Conservation (phyloP, 2,888 invertebrate species). For the Cantharis rufa region DNA sequence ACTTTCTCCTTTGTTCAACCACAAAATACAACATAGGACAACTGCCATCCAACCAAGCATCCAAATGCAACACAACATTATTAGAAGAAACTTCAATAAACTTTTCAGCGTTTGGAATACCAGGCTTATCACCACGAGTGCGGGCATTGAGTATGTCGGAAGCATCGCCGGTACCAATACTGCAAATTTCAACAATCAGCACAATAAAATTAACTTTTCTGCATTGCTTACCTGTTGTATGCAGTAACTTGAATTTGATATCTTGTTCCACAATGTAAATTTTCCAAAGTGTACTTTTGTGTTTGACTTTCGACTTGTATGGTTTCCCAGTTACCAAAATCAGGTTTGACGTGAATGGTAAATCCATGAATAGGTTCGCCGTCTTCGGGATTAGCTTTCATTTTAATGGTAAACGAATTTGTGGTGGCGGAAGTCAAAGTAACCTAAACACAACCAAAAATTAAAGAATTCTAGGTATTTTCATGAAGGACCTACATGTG, state of each 20-base stretch:
- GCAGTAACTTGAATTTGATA: slow-evolving; percentile 94
- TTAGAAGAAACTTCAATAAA: slow-evolving; percentile 93
- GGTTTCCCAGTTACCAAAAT: slow-evolving; percentile 93
- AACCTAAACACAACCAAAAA: slow-evolving; percentile 56
- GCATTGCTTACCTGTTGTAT: slow-evolving; percentile 74
- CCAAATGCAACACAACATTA: slow-evolving; percentile 88
- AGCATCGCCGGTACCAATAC: slow-evolving; percentile 89
- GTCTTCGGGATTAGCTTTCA: slow-evolving; percentile 75
- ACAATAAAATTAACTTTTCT: neutral
- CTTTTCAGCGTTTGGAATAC: slow-evolving; percentile 85
- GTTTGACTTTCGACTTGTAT: slow-evolving; percentile 72
- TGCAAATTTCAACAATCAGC: slow-evolving; percentile 47
- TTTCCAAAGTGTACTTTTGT: slow-evolving; percentile 83
- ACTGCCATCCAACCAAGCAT: slow-evolving; percentile 92
- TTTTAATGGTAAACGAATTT: slow-evolving; percentile 72
- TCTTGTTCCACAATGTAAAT: slow-evolving; percentile 87
- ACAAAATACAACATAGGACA: slow-evolving; percentile 96
- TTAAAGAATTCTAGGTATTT: neutral
- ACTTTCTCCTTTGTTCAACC: slow-evolving; percentile 93
- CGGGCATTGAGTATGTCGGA: slow-evolving; percentile 87
- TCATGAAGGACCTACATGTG: slow-evolving; percentile 53
- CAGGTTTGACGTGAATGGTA: slow-evolving; percentile 90
- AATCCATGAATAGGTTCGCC: slow-evolving; percentile 90
- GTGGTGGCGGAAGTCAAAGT: slow-evolving; percentile 75
- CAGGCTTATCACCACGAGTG: slow-evolving; percentile 92